Evolutionary conservation across 2,113 vertebrate species (phyloP), one percentile per base, ranked within the genome.

Genomic region (Scytalopus superciliaris): DNA sequence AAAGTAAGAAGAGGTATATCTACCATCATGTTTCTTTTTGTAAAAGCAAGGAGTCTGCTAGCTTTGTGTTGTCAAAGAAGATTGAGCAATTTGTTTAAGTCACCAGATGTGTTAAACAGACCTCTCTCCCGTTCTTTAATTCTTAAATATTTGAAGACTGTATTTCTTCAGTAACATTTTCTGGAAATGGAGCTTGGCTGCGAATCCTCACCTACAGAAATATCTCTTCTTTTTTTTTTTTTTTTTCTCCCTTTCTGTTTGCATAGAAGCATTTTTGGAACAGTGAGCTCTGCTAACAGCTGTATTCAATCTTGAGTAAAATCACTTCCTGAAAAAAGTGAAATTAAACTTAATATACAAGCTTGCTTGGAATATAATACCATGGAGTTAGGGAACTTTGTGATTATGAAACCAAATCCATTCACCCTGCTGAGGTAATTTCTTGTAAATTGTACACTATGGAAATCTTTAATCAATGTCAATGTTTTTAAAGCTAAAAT

Each of bases 261-360:
- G 91, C 90, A 82, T 92, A 94, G 95, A 96, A 97, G 53, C 80
- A n/a, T 96, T 97, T 97, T 97, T 88, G 96, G 94, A 98, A 92
- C 86, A 77, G 93, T 95, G 94, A 88, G 93, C 83, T 97, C 52
- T 10, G 8, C 96, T 97, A 98, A 97, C 97, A 98, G 97, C 98
- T 98, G 97, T 96, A 95, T 98, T 97, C 96, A 98, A 98, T 98
- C 97, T 97, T 76, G 78, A 98, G 72, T 96, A 97, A 97, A 97
- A 96, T 97, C 92, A 96, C 94, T 98, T 98, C 97, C 97, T 97
- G 97, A 97, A 97, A 97, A 97, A 96, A 98, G 88, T 97, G 93
- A 97, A 98, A 97, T 98, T 97, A 92, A 98, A 92, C 88, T 97
- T 97, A 96, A 93, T 96, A 94, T 97, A 93, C 91, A 93, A 91